Evolutionary conservation across 2,888 invertebrate species (phyloP).

Genomic region (Ochropleura leucogaster): DNA sequence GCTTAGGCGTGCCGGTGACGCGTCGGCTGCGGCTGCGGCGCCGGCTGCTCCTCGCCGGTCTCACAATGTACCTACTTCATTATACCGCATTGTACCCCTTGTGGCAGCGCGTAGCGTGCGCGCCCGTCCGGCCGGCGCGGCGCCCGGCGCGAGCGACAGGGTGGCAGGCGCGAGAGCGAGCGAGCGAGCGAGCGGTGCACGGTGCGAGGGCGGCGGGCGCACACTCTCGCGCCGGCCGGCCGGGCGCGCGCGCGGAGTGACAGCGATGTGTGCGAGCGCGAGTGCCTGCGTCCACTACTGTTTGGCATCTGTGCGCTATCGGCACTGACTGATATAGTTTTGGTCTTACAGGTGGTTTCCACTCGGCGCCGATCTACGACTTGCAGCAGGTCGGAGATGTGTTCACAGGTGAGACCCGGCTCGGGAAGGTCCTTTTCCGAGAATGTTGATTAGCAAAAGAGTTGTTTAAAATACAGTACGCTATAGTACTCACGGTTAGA

Average conservation of each 20-base stretch:
- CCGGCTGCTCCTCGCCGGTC: constrained; percentile 73
- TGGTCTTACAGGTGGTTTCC: constrained; percentile 86
- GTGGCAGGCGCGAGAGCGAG: constrained; percentile 24
- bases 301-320: constrained; percentile 43
- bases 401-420: constrained; percentile 92
- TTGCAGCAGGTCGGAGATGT: constrained; percentile 96
- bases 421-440: neutral
- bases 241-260: constrained; percentile 57
- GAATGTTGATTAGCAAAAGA: neutral
- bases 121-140: constrained; percentile 47
- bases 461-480: neutral
- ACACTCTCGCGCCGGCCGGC: constrained; percentile 40
- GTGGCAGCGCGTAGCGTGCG: constrained; percentile 58
- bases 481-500: neutral
- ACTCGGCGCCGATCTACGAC: constrained; percentile 94
- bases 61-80: constrained; percentile 84
- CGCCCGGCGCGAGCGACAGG: constrained; percentile 33
- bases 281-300: constrained; percentile 66
- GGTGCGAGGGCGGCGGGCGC: constrained; percentile 55
- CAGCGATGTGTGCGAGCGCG: constrained; percentile 57
- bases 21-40: constrained; percentile 72
- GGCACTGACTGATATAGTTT: constrained; percentile 55
- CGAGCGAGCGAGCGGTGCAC: constrained; percentile 31
- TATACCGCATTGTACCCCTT: constrained; percentile 73
- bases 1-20: constrained; percentile 71